Conservation (phyloP, 2,113 vertebrate species). For the Bambusicola thoracicus region DNA sequence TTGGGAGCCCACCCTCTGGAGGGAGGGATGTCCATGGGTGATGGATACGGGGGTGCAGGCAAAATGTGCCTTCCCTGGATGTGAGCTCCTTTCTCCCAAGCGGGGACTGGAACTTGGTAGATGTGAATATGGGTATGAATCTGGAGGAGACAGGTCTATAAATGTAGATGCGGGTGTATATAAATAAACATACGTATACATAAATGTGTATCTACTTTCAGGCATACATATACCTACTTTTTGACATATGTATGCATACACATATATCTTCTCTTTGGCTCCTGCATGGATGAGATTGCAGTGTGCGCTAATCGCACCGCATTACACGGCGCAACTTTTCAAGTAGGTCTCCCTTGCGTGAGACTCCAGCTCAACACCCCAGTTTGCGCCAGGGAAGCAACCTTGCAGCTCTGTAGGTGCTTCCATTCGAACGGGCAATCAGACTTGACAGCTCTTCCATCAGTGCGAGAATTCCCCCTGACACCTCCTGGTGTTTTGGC, state of each 20-base stretch:
- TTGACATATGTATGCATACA: neutral
- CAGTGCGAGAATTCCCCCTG: constrained; percentile 11
- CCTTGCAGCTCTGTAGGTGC: constrained; percentile 12
- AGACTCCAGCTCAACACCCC: neutral
- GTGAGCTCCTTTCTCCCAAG: neutral
- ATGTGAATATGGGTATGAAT: accelerated
- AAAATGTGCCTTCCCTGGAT: accelerated
- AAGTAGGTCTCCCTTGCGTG: neutral
- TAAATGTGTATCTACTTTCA: neutral
- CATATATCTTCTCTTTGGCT: neutral
- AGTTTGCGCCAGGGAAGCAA: neutral
- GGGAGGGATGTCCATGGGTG: no score
- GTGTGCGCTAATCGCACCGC: accelerated
- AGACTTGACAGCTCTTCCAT: constrained; percentile 45
- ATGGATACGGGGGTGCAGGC: neutral
- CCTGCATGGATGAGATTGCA: accelerated
- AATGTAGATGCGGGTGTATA: neutral
- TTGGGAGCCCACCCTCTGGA: neutral
- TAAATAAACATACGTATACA: neutral
- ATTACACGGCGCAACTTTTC: accelerated
- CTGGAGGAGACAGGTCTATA: no score
- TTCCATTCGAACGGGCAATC: constrained; percentile 37
- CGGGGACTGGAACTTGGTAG: neutral
- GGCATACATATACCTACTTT: neutral
- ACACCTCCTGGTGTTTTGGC: constrained; percentile 70